Evolutionary conservation across 2,888 invertebrate species (phyloP).

Genomic region (Lymantria dispar): DNA sequence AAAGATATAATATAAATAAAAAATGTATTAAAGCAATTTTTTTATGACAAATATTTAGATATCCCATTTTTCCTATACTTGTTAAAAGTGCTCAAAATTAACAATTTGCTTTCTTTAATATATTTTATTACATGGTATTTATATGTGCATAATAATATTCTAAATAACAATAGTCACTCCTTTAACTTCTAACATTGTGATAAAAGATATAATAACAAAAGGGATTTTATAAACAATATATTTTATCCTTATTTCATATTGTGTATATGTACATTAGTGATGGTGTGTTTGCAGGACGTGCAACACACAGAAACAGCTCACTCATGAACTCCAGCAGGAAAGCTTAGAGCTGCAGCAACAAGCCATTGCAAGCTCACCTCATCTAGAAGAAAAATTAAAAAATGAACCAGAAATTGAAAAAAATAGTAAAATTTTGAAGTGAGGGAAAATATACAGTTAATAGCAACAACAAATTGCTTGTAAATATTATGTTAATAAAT

Average conservation of each 20-base stretch:
- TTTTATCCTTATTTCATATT: conserved; percentile 38
- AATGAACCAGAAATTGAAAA: conserved; percentile 19
- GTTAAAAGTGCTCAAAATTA: conserved; percentile 35
- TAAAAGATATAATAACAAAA: conserved; percentile 48
- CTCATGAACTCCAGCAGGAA: conserved; percentile 70
- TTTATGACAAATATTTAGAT: conserved; percentile 30
- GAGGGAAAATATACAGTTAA: background rate
- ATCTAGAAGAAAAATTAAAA: conserved; percentile 66
- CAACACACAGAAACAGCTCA: conserved; percentile 66
- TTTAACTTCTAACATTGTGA: conserved; percentile 60
- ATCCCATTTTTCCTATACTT: conserved; percentile 18
- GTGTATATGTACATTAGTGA: conserved; percentile 31
- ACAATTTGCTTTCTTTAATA: conserved; percentile 31
- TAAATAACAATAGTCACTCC: conserved; percentile 60
- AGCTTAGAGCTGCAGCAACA: conserved; percentile 72
- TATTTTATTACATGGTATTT: conserved; percentile 28
- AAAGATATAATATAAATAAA: conserved; percentile 28
- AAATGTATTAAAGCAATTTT: conserved; percentile 56
- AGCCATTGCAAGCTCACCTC: conserved; percentile 65
- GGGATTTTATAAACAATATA: conserved; percentile 43
- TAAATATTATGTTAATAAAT: conserved; percentile 10
- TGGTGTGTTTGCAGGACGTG: conserved; percentile 56
- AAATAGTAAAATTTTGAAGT: background rate
- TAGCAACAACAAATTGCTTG: conserved; percentile 10
- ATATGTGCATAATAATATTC: conserved; percentile 34